Conservation (phyloP, 2,113 vertebrate species). For the Nycticorax nycticorax region DNA sequence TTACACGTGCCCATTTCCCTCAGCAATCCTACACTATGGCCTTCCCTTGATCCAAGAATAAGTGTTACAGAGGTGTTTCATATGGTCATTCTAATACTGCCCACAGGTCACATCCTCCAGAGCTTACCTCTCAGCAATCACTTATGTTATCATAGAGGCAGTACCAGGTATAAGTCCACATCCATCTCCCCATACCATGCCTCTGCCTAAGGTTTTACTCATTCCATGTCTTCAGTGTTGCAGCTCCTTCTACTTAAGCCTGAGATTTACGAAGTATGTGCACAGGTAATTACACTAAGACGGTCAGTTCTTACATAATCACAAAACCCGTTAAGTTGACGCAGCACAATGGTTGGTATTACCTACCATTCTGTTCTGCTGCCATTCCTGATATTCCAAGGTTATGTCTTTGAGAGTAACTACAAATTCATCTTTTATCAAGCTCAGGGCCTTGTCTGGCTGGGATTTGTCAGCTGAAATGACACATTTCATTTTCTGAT, state of each 20-base stretch:
- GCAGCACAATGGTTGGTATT: background rate
- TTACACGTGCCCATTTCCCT: background rate
- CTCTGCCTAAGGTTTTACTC: background rate
- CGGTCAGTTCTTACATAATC: background rate
- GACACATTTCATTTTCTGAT: slow-evolving; percentile 84
- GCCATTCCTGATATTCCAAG: slow-evolving; percentile 84
- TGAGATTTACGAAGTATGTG: background rate
- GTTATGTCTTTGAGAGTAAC: slow-evolving; percentile 77
- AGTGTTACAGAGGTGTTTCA: background rate
- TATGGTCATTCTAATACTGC: background rate
- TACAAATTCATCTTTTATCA: slow-evolving; percentile 83
- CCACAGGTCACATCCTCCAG: background rate
- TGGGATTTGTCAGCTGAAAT: slow-evolving; percentile 66
- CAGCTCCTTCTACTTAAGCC: background rate
- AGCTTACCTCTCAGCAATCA: background rate
- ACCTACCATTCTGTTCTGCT: slow-evolving; percentile 76
- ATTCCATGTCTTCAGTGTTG: background rate
- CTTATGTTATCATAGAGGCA: background rate
- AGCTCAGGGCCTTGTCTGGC: slow-evolving; percentile 72
- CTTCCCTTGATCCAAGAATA: background rate
- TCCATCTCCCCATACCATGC: background rate
- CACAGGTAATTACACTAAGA: background rate
- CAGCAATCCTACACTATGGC: background rate
- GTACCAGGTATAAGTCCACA: background rate
- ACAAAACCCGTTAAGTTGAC: background rate